Percentiles rank a stretch among this genome's conserved stretches.
phyloP scores from a whole-genome alignment of 1,140 invertebrate genomes.

The Gerris buenoi region DNA sequence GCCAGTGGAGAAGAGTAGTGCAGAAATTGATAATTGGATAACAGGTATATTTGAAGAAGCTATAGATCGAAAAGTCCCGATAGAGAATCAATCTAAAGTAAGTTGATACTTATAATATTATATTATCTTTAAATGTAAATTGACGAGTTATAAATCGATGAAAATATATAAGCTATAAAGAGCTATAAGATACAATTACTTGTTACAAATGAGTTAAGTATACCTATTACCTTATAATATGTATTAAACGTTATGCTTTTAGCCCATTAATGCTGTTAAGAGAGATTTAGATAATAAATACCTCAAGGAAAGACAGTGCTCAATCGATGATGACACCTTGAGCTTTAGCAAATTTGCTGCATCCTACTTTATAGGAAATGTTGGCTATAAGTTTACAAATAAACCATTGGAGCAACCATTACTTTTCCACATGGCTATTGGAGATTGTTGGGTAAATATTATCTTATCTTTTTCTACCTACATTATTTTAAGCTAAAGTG shows the following conservation, averaged over 20 bases:
- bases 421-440: not conserved
- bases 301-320: not conserved
- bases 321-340: not conserved
- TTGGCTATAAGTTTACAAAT: conserved; percentile 4
- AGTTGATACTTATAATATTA: too few species aligned
- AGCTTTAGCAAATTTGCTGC: conserved; percentile 7
- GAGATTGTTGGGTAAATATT: not conserved
- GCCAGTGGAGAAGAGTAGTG: not conserved
- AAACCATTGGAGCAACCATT: conserved; percentile 6
- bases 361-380: conserved; percentile 11
- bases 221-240: too few species aligned
- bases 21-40: conserved; percentile 13
- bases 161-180: too few species aligned
- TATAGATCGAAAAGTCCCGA: conserved; percentile 6
- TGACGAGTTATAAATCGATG: too few species aligned
- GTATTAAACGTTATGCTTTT: not conserved
- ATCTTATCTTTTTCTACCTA: too few species aligned
- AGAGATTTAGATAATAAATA: not conserved
- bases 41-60: conserved; percentile 13
- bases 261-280: not conserved
- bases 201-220: too few species aligned
- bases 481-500: too few species aligned
- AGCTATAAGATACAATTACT: too few species aligned
- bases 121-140: too few species aligned
- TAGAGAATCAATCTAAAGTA: not conserved